A percentile compares a stretch with the other conserved stretches of the same genome.
These are phyloP conservation scores for Oscheius myriophilus DNA, from an alignment of 2,888 invertebrate species.

Conservation along the genomic window DNA sequence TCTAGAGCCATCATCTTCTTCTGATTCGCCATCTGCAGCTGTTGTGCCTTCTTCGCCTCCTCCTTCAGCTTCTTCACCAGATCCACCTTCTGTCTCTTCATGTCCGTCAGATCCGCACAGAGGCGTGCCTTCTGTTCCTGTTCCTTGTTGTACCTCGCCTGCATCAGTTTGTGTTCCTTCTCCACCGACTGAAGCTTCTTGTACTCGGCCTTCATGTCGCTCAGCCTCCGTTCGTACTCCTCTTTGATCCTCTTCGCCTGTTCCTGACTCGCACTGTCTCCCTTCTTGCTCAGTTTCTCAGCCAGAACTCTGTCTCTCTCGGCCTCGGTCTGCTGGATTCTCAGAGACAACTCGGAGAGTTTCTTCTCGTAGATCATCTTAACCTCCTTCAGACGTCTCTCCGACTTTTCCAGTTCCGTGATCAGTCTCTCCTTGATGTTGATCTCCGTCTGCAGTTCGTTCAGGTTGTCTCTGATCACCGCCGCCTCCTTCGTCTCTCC, in stretches of 20 bases:
- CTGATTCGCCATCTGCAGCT: slow-evolving; percentile 77
- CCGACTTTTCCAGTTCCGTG: slow-evolving; percentile 89
- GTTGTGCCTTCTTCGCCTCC: slow-evolving; percentile 86
- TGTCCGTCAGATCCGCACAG: slow-evolving; percentile 74
- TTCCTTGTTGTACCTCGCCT: slow-evolving; percentile 71
- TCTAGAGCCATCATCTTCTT: slow-evolving; percentile 87
- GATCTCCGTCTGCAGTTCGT: slow-evolving; percentile 89
- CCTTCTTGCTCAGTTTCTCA: slow-evolving; percentile 34
- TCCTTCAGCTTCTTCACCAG: slow-evolving; percentile 92
- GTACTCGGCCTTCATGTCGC: slow-evolving; percentile 85
- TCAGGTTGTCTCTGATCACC: slow-evolving; percentile 80
- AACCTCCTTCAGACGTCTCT: slow-evolving; percentile 82
- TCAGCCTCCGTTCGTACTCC: slow-evolving; percentile 87
- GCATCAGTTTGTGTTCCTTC: slow-evolving; percentile 86
- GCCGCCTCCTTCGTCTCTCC: slow-evolving; percentile 76
- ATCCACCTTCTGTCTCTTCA: slow-evolving; percentile 83
- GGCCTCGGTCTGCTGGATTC: slow-evolving; percentile 55
- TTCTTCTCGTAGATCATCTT: slow-evolving; percentile 59
- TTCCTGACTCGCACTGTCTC: slow-evolving; percentile 38
- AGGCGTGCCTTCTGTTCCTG: slow-evolving; percentile 43
- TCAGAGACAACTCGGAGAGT: slow-evolving; percentile 51
- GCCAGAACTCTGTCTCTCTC: slow-evolving; percentile 60
- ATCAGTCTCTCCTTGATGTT: slow-evolving; percentile 90
- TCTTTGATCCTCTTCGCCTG: slow-evolving; percentile 76
- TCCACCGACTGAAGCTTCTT: slow-evolving; percentile 86